Evolutionary conservation across 1,140 invertebrate species (phyloP).

Genomic region (Nebria ingens): DNA sequence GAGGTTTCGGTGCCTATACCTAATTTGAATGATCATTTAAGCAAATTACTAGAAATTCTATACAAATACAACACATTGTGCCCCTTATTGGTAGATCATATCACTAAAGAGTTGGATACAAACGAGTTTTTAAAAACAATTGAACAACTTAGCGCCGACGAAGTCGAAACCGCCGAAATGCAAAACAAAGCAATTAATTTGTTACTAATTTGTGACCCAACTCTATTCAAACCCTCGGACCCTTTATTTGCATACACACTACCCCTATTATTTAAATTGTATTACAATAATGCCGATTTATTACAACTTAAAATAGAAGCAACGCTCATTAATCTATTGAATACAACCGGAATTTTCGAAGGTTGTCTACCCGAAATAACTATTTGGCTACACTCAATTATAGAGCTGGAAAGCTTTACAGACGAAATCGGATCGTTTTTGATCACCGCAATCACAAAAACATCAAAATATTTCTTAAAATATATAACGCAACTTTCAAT

Average conservation of each 20-base stretch:
- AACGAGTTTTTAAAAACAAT: conserved; percentile 37
- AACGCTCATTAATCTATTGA: conserved; percentile 42
- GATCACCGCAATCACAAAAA: conserved; percentile 16
- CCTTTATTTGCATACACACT: conserved; percentile 46
- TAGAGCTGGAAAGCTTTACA: conserved; percentile 25
- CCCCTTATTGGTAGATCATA: conserved; percentile 40
- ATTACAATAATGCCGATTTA: conserved; percentile 36
- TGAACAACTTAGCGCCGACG: conserved; percentile 24
- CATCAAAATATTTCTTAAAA: not conserved
- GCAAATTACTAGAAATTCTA: conserved; percentile 42
- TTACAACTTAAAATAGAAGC: conserved; percentile 34
- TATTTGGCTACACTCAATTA: conserved; percentile 49
- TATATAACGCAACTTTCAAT: not conserved
- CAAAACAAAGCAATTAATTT: conserved; percentile 56
- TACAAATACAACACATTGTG: conserved; percentile 41
- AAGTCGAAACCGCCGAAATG: conserved; percentile 33
- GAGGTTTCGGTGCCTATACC: conserved; percentile 24
- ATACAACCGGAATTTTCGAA: conserved; percentile 50
- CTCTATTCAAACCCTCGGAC: conserved; percentile 42
- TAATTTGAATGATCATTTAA: conserved; percentile 34
- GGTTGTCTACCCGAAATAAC: conserved; percentile 49
- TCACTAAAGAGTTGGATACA: conserved; percentile 37
- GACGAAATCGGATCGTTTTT: conserved; percentile 34
- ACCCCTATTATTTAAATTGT: conserved; percentile 44
- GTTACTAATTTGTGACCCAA: conserved; percentile 45